Evolutionary conservation across 64 coral and sea anemone genomes (phyloP), one percentile per base, ranked within the genome.

Genomic region (Platygyra sinensis): DNA sequence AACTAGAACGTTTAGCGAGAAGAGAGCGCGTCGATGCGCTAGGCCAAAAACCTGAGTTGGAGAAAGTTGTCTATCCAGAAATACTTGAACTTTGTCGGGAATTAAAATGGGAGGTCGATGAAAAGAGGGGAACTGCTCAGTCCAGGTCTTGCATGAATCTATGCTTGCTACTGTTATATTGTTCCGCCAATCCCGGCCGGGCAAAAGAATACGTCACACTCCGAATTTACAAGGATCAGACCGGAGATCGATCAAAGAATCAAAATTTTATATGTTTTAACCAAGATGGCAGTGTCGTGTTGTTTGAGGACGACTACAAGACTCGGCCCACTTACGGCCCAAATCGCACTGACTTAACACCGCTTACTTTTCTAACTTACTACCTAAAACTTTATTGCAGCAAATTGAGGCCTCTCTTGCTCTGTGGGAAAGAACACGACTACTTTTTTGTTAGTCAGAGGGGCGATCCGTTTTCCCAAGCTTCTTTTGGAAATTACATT

Each of bases 401-500:
- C 13, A 59, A 73, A 73, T 54, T 87, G 46, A 71, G 83, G 24
- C 42, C 39, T 11, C 16, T 52, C 12, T 29, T 74, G 14, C 51
- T 74, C 2, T 22, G 17, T 14, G 83, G 83, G 4, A 87, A 73
- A 54, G 39, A 54, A 1, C 83, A 87, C 17, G 65, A 87, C 29
- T 87, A 30, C 62, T 87, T 74, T 52, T 57, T 55, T 16, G 83
- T 74, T 13, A 73, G 30, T 55, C 31, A 10, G 27, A 71, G 72
- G 14, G 69, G 65, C 11, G 72, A 73, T 54, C 83, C 83, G 9
- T 87, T 87, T 30, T 52, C 22, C 1, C 24, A 54, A 0, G 2
- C 67, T 52, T 73, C 83, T 24, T 87, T 57, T 31, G 19, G 16
- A 20, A 50, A 87, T 73, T 87, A 87, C 83, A 65, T 87, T 19